These are phyloP conservation scores for Ephialtes manifestator DNA, from an alignment of 2,888 invertebrate genomes.

Conservation along the genomic window DNA sequence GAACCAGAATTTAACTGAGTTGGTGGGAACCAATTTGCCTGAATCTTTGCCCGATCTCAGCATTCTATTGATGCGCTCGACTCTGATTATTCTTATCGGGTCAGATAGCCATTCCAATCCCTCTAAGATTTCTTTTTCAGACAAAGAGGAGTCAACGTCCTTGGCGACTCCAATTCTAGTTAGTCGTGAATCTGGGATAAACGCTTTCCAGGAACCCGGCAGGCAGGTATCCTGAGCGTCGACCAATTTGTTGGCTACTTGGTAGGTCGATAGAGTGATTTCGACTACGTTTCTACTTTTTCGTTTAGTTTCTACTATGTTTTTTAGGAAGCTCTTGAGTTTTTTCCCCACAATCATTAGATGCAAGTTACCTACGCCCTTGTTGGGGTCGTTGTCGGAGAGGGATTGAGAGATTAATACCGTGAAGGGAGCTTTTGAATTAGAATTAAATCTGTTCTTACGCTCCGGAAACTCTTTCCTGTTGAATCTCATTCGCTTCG, in stretches of 20 bases:
- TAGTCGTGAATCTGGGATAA: constrained; percentile 13
- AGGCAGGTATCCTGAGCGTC: not conserved
- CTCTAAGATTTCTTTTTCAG: constrained; percentile 3
- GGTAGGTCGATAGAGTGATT: not conserved
- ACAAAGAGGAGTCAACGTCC: not conserved
- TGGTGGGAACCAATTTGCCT: not conserved
- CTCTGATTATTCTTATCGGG: not conserved
- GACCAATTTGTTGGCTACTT: constrained; percentile 1
- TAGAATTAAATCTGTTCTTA: not conserved
- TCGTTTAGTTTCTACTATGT: not conserved
- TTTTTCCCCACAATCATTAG: constrained; percentile 2
- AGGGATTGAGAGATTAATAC: not conserved
- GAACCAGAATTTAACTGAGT: not conserved
- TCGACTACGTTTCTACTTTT: constrained; percentile 15
- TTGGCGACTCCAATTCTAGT: not conserved
- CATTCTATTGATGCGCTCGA: not conserved
- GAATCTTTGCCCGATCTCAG: not conserved
- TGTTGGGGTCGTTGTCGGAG: not conserved
- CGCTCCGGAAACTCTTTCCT: constrained; percentile 4
- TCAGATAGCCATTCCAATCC: constrained; percentile 6
- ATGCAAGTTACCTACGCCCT: not conserved
- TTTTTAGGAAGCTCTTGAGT: not conserved
- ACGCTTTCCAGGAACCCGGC: constrained; percentile 16
- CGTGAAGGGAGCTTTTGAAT: not conserved
- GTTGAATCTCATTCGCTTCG: not conserved